Conservation (phyloP, 2,797 vertebrate species). For the Poeciliopsis presidionis region DNA sequence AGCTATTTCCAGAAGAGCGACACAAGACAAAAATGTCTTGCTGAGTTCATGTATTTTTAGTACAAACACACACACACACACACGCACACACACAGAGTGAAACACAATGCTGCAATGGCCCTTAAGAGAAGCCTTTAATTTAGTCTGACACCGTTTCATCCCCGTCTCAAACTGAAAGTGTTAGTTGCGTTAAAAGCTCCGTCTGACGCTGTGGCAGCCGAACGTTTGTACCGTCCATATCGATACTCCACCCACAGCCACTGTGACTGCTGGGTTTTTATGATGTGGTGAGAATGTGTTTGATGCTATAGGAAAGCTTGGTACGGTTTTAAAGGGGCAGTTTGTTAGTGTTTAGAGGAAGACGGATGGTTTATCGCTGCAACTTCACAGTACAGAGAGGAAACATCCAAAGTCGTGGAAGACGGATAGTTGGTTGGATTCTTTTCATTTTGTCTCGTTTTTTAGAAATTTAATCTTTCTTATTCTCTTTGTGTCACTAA, state of each 20-base stretch:
- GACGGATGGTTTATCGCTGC: neutral
- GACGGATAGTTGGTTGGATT: neutral
- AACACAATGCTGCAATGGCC: constrained; percentile 9
- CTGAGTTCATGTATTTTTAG: constrained; percentile 66
- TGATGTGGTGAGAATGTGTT: neutral
- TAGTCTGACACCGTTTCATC: constrained; percentile 33
- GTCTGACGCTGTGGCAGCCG: neutral
- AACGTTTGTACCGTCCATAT: neutral
- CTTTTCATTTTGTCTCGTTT: neutral
- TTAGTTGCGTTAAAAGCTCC: neutral
- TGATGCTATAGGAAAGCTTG: neutral
- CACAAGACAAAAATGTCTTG: constrained; percentile 64
- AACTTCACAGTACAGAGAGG: neutral
- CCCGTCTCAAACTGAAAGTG: neutral
- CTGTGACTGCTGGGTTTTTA: neutral
- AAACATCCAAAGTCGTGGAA: neutral
- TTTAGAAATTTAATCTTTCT: neutral
- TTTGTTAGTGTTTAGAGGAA: neutral
- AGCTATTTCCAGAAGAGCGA: constrained; percentile 68
- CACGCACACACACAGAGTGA: constrained; percentile 4
- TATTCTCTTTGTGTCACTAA: too few species aligned
- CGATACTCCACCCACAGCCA: neutral
- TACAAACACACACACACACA: neutral
- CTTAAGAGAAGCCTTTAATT: constrained; percentile 32
- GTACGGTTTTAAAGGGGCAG: neutral